phyloP scores from a whole-genome alignment of 2,888 invertebrate genomes.

The Protonemura montana region DNA sequence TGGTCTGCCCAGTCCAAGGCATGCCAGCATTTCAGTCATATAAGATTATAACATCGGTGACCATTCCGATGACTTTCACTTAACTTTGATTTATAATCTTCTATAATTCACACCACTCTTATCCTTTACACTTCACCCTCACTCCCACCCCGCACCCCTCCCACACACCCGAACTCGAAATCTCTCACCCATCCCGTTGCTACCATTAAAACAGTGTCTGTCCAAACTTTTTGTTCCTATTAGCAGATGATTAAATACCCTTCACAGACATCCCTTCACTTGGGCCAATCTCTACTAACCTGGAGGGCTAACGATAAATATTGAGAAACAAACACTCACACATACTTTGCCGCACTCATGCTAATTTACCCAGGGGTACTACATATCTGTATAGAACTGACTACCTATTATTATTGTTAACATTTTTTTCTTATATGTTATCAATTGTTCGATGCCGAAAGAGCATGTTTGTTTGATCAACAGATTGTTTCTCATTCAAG shows the following conservation, averaged over 20 bases:
- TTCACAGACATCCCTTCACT: slow-evolving; percentile 27
- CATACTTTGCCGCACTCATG: not conserved
- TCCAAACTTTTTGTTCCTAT: slow-evolving; percentile 28
- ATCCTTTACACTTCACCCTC: not conserved
- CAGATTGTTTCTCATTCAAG: not conserved
- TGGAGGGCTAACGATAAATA: not conserved
- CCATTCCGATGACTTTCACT: slow-evolving; percentile 31
- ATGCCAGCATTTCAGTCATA: slow-evolving; percentile 25
- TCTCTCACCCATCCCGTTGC: slow-evolving; percentile 4
- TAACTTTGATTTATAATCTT: slow-evolving; percentile 37
- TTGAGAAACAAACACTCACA: not conserved
- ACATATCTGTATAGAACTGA: no score
- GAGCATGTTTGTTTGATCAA: not conserved
- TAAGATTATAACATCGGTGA: slow-evolving; percentile 36
- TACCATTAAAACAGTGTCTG: slow-evolving; percentile 31
- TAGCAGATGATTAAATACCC: slow-evolving; percentile 40
- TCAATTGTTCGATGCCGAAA: not conserved
- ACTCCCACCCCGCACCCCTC: not conserved
- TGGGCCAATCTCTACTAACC: slow-evolving; percentile 21
- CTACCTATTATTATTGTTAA: no score
- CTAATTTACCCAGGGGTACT: not conserved
- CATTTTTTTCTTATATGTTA: not conserved
- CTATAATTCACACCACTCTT: slow-evolving; percentile 34
- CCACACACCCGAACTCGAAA: not conserved
- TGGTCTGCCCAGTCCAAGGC: not conserved